A percentile compares a stretch with the other conserved stretches of the same genome.
These are phyloP conservation scores for Ranitomeya imitator DNA, from an alignment of 2,113 vertebrate genomes.

Conservation along the genomic window DNA sequence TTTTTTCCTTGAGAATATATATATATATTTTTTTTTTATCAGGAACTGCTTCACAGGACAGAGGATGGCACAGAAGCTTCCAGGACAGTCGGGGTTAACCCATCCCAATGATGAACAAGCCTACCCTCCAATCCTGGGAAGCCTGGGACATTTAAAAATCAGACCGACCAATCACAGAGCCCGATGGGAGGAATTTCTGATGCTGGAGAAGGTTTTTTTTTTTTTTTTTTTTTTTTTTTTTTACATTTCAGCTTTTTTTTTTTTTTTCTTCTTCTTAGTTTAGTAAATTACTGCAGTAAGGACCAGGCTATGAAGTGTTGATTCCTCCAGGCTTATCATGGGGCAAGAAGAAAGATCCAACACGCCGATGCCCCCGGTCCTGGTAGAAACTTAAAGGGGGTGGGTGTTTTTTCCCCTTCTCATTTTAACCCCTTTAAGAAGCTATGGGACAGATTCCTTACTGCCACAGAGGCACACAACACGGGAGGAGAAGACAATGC, in stretches of 20 bases:
- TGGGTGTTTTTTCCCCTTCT: slow-evolving; percentile 67
- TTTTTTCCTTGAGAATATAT: neutral
- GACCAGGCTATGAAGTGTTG: slow-evolving; percentile 76
- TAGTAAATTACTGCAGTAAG: slow-evolving; percentile 99
- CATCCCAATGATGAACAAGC: slow-evolving; percentile 69
- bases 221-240: slow-evolving; percentile 61
- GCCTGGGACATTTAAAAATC: slow-evolving; percentile 67
- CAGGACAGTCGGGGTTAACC: slow-evolving; percentile 72
- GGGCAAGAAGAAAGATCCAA: slow-evolving; percentile 72
- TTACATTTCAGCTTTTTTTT: slow-evolving; percentile 47
- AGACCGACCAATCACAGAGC: slow-evolving; percentile 77
- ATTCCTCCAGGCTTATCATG: slow-evolving; percentile 66
- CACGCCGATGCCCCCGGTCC: slow-evolving; percentile 66
- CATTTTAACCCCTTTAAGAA: slow-evolving; percentile 75
- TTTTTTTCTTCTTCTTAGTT: slow-evolving; percentile 80
- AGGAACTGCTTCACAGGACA: neutral
- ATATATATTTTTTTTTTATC: neutral
- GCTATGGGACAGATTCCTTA: slow-evolving; percentile 89
- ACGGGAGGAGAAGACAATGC: slow-evolving; percentile 73
- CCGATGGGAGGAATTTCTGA: slow-evolving; percentile 80
- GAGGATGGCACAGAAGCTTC: slow-evolving; percentile 44
- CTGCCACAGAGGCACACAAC: slow-evolving; percentile 69
- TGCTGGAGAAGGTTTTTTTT: slow-evolving; percentile 70
- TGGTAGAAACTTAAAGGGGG: slow-evolving; percentile 73
- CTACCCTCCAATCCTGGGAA: slow-evolving; percentile 69